Conservation (phyloP, 2,888 invertebrate species). For the Homarus gammarus region DNA sequence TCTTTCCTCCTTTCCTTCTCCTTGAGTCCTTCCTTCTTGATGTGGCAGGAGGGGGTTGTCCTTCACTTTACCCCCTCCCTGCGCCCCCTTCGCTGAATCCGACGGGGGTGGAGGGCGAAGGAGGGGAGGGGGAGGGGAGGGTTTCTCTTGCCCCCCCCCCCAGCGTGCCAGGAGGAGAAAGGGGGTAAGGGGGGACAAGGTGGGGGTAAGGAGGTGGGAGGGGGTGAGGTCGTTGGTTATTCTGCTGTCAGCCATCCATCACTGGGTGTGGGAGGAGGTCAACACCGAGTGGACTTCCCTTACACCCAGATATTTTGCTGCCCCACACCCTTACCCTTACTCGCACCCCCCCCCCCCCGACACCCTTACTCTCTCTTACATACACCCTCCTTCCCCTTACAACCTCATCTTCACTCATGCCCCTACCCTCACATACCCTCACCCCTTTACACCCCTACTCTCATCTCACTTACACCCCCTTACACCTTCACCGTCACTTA, state of each 20-base stretch:
- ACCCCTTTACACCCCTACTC: background rate
- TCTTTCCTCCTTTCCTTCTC: too few relatives aligned
- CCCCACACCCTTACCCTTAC: too few relatives aligned
- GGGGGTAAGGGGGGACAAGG: background rate
- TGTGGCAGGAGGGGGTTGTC: too few relatives aligned
- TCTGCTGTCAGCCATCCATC: slow-evolving; percentile 3
- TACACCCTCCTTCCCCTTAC: too few relatives aligned
- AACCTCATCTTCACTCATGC: background rate
- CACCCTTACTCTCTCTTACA: too few relatives aligned
- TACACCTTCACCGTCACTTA: too few relatives aligned
- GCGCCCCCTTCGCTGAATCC: too few relatives aligned
- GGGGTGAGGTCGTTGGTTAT: background rate
- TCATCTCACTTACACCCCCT: too few relatives aligned
- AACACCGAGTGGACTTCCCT: background rate
- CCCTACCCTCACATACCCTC: background rate
- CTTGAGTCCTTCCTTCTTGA: too few relatives aligned
- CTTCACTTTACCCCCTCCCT: too few relatives aligned
- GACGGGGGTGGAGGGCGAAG: background rate
- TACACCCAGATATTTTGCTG: background rate
- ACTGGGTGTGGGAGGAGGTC: slow-evolving; percentile 5
- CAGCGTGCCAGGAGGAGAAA: background rate
- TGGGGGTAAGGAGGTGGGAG: background rate
- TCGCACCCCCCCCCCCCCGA: too few relatives aligned
- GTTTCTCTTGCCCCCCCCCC: background rate
- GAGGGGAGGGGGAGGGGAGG: background rate